These are phyloP conservation scores for Brachionichthys hirsutus DNA, from an alignment of 2,113 vertebrate species.

Conservation along the genomic window DNA sequence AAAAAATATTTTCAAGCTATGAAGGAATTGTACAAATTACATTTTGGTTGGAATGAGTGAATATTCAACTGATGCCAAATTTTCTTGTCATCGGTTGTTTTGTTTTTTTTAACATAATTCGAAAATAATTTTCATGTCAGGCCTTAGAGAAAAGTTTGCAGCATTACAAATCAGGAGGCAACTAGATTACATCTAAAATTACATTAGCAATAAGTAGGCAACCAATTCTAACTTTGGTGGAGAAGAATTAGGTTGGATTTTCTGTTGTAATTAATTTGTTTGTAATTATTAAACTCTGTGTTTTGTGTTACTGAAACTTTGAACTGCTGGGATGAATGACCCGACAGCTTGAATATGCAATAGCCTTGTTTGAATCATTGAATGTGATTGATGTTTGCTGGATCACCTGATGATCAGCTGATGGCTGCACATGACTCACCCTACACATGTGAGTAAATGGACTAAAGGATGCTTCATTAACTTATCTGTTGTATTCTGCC, in stretches of 20 bases:
- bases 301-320: not conserved
- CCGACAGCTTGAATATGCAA: conserved; percentile 15
- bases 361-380: conserved; percentile 14
- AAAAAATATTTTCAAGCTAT: conserved; percentile 39
- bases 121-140: not conserved
- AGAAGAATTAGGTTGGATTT: too few relatives aligned
- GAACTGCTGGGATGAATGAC: conserved; percentile 2
- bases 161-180: too few relatives aligned
- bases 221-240: too few relatives aligned
- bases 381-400: conserved; percentile 36
- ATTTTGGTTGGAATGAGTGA: conserved; percentile 8
- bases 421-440: conserved; percentile 45
- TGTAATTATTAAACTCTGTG: not conserved
- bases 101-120: not conserved
- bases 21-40: conserved; percentile 31
- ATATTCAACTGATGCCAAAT: too few relatives aligned
- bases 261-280: too few relatives aligned
- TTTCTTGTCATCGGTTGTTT: not conserved
- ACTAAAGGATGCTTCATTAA: conserved; percentile 50
- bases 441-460: conserved; percentile 27
- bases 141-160: too few relatives aligned
- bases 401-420: conserved; percentile 54
- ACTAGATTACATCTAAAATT: too few relatives aligned
- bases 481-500: conserved; percentile 35
- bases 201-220: too few relatives aligned